These are phyloP conservation scores for Trogon surrucura DNA, from an alignment of 2,113 vertebrate species.

Conservation along the genomic window DNA sequence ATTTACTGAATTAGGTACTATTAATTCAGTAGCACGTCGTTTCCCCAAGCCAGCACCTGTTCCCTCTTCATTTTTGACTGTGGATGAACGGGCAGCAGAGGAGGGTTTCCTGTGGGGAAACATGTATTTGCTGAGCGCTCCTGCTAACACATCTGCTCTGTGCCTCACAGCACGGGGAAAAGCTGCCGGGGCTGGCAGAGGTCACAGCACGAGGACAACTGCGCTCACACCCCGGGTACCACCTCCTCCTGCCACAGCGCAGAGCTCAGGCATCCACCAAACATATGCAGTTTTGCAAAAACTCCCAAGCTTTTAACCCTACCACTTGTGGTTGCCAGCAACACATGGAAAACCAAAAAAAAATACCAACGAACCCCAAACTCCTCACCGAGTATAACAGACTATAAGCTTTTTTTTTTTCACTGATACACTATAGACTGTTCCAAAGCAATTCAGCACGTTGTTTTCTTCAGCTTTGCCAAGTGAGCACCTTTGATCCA, in stretches of 20 bases:
- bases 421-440: background rate
- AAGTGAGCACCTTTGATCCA: background rate
- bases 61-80: background rate
- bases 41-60: background rate
- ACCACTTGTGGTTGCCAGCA: background rate
- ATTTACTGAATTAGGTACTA: background rate
- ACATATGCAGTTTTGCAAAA: background rate
- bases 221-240: background rate
- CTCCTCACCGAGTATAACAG: fast-evolving
- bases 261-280: background rate
- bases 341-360: background rate
- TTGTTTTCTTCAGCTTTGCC: background rate
- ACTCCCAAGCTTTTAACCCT: background rate
- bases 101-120: background rate
- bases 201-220: background rate
- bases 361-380: fast-evolving
- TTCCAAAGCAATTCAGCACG: background rate
- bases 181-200: background rate
- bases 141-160: background rate
- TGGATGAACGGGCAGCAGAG: background rate
- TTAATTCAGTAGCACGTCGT: background rate
- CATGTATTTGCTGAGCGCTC: background rate
- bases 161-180: background rate
- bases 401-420: background rate
- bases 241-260: fast-evolving